These are phyloP conservation scores for Orchesella cincta DNA, from an alignment of 1,140 invertebrate genomes.

Conservation along the genomic window DNA sequence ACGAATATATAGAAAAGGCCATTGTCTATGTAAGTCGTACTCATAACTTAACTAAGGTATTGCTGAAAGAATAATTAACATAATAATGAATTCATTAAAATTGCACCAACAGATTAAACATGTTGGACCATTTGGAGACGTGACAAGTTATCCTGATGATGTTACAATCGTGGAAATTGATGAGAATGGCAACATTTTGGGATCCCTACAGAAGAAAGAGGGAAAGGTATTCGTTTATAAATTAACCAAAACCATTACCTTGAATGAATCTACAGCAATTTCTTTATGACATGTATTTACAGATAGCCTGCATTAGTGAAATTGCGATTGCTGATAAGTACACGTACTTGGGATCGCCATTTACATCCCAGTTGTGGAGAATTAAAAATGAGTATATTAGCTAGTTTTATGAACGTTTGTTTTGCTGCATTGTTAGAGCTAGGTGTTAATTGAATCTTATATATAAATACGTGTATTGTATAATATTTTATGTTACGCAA, in stretches of 20 bases:
- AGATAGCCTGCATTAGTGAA: constrained; percentile 40
- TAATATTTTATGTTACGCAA: too few species aligned
- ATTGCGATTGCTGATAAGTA: constrained; percentile 31
- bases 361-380: constrained; percentile 30
- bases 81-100: too few species aligned
- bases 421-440: too few species aligned
- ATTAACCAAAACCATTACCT: too few species aligned
- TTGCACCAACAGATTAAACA: constrained; percentile 15
- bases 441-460: too few species aligned
- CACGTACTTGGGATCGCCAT: constrained; percentile 38
- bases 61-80: background rate
- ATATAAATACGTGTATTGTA: too few species aligned
- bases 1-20: constrained; percentile 6
- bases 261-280: too few species aligned
- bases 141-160: background rate
- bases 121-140: constrained; percentile 21
- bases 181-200: constrained; percentile 37
- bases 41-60: background rate
- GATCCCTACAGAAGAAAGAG: constrained; percentile 29
- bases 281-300: too few species aligned
- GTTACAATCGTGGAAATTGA: constrained; percentile 41
- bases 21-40: constrained; percentile 2
- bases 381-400: constrained; percentile 34
- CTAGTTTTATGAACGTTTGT: too few species aligned
- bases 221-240: constrained; percentile 24